Percentiles rank a stretch among this genome's conserved stretches.
Evolutionary conservation across 2,113 vertebrate species (phyloP).

Genomic region (Pomatostomus ruficeps): DNA sequence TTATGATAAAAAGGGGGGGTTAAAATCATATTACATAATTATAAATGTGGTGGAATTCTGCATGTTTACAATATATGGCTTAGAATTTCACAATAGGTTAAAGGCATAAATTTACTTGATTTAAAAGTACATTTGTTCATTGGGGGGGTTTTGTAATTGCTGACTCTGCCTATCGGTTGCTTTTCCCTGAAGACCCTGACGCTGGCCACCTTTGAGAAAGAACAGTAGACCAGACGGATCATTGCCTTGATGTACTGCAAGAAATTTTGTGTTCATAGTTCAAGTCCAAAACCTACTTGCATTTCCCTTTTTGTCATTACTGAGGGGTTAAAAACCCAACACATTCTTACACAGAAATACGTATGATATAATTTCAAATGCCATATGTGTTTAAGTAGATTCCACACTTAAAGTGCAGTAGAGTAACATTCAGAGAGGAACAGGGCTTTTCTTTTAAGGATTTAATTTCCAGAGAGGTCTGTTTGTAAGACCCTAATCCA

Average conservation of each 20-base stretch:
- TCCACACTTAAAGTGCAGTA: not conserved
- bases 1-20: rapidly evolving
- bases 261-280: not conserved
- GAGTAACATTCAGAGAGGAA: not conserved
- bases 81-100: not conserved
- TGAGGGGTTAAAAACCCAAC: not conserved
- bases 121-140: not conserved
- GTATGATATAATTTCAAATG: not conserved
- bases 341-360: not conserved
- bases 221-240: not conserved
- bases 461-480: not conserved
- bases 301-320: not conserved
- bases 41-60: not conserved
- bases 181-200: not conserved
- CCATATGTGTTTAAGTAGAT: not conserved
- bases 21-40: not conserved
- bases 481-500: conserved; percentile 9
- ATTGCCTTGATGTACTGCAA: not conserved
- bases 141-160: not conserved
- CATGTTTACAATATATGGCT: not conserved
- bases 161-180: not conserved
- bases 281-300: not conserved
- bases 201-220: not conserved
- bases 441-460: not conserved
- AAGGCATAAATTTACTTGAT: not conserved